Evolutionary conservation across 2,113 vertebrate species (phyloP), one percentile per base, ranked within the genome.

Genomic region (Spilogale gracilis): DNA sequence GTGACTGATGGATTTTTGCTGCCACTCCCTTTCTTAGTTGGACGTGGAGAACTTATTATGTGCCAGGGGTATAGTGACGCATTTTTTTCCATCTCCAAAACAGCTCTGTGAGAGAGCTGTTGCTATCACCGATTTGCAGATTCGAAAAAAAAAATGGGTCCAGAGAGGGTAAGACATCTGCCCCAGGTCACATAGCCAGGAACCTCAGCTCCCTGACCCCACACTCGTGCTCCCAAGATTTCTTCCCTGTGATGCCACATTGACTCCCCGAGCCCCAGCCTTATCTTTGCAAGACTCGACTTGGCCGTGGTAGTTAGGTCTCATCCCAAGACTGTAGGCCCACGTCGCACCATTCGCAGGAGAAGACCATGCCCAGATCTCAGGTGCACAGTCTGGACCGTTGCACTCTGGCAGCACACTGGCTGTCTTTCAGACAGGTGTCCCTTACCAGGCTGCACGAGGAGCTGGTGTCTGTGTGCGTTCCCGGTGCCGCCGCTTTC

Each of bases 51-150:
- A 32, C 82, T 89, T 69, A 43, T 52, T 86, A 16, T 32, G 83
- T 83, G 90, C 92, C 95, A 73, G 83, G 95, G 79, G 94, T 63
- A 76, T 82, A 27, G 92, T 74, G 97, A 95, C 1, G 14, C 89
- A 61, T 85, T 84, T 58, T 86, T 79, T 52, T 81, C 54, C 6
- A 0, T 87, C 89, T 95, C 95, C 45, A 89, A 65, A 97, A 92
- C 97, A 97, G 45, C 91, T 61, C 58, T 5, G 27, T 0, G 48
- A 67, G 94, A 83, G 80, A 80, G 85, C 88, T 50, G 3, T 32
- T 69, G 89, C 86, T 32, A 2, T 20, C 56, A 8, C 63, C 21
- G 7, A 18, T 43, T 30, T n/a, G 27, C 38, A 30, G 43, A 13
- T 69, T 43, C 30, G 25, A 80, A 30, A 27, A 6, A 9, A 23